phyloP scores from a whole-genome alignment of 2,888 invertebrate genomes.

The Apocheima hispidaria region DNA sequence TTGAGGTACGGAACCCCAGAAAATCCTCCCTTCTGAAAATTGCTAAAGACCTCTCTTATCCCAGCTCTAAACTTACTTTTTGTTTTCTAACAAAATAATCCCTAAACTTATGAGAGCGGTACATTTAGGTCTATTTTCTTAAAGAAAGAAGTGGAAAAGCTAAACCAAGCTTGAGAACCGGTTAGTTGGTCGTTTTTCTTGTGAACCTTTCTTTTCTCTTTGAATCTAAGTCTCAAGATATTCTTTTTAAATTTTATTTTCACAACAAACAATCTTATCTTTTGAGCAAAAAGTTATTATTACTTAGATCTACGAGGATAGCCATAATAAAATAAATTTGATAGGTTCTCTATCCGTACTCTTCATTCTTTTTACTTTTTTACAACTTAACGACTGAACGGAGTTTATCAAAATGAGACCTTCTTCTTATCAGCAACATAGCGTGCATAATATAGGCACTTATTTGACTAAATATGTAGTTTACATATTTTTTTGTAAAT shows the following conservation, averaged over 20 bases:
- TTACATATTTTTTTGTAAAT: too few relatives aligned
- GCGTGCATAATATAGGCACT: too few relatives aligned
- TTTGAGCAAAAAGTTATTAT: too few relatives aligned
- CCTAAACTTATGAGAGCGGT: slow-evolving; percentile 45
- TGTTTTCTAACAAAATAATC: slow-evolving; percentile 56
- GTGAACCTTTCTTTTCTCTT: slow-evolving; percentile 25
- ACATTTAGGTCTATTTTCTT: slow-evolving; percentile 45
- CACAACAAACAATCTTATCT: slow-evolving; percentile 3
- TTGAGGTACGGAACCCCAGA: slow-evolving; percentile 30
- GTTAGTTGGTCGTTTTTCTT: slow-evolving; percentile 36
- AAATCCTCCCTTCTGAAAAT: slow-evolving; percentile 62
- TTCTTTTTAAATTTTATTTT: slow-evolving; percentile 28
- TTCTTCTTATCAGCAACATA: too few relatives aligned
- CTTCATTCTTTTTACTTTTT: too few relatives aligned
- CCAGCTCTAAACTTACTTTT: slow-evolving; percentile 60
- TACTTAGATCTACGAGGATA: too few relatives aligned
- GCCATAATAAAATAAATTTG: too few relatives aligned
- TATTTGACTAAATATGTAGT: too few relatives aligned
- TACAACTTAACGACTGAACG: too few relatives aligned
- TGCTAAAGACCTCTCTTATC: slow-evolving; percentile 66
- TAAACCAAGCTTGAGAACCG: slow-evolving; percentile 38
- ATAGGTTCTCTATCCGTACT: too few relatives aligned
- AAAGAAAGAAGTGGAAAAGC: slow-evolving; percentile 43
- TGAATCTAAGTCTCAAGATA: slow-evolving; percentile 15
- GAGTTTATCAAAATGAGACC: too few relatives aligned